Conservation (phyloP, 2,888 invertebrate genomes). For the Leptothorax acervorum region DNA sequence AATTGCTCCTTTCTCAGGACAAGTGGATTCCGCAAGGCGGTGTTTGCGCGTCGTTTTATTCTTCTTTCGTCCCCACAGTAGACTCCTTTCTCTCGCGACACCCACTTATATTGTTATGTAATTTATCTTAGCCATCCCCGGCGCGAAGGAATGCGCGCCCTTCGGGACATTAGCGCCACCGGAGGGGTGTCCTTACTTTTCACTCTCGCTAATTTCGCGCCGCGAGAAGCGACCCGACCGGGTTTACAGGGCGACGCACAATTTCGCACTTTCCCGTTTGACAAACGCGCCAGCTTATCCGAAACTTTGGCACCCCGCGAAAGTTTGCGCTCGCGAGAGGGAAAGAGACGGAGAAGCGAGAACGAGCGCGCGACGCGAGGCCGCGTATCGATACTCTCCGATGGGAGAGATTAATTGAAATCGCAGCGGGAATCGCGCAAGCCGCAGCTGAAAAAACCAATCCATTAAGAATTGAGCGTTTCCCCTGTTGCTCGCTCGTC, state of each 20-base stretch:
- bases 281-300: slow-evolving; percentile 58
- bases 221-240: slow-evolving; percentile 41
- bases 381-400: slow-evolving; percentile 49
- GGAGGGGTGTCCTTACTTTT: slow-evolving; percentile 81
- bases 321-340: slow-evolving; percentile 32
- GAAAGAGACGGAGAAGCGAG: slow-evolving; percentile 26
- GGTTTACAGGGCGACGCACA: slow-evolving; percentile 43
- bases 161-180: slow-evolving; percentile 54
- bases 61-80: slow-evolving; percentile 64
- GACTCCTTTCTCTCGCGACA: slow-evolving; percentile 70
- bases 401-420: slow-evolving; percentile 54
- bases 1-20: slow-evolving; percentile 53
- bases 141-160: slow-evolving; percentile 71
- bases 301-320: slow-evolving; percentile 50
- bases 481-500: slow-evolving; percentile 35
- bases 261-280: slow-evolving; percentile 49
- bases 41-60: slow-evolving; percentile 69
- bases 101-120: slow-evolving; percentile 82
- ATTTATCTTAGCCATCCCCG: slow-evolving; percentile 81
- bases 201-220: slow-evolving; percentile 83
- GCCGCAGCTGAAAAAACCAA: slow-evolving; percentile 44
- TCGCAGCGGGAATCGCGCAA: slow-evolving; percentile 50
- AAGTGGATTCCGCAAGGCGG: slow-evolving; percentile 66
- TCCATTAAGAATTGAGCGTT: slow-evolving; percentile 49
- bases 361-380: slow-evolving; percentile 34